Evolutionary conservation across 2,888 invertebrate species (phyloP), one percentile per base, ranked within the genome.

Genomic region (Lithophane socia): DNA sequence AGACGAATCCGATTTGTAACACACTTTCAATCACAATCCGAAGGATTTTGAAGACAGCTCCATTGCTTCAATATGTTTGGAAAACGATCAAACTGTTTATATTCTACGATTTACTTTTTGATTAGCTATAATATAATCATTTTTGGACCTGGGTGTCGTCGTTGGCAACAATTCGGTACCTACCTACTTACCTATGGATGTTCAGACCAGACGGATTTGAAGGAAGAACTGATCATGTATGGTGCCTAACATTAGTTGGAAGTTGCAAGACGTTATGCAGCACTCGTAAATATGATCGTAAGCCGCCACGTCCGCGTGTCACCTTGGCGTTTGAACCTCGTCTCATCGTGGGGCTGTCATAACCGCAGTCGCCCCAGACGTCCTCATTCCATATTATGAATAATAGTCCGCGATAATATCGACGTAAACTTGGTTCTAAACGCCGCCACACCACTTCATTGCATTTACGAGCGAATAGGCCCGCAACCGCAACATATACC

Each of bases 311-410:
- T 83, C 80, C 60, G 58, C 64, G 24, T 70, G 70, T 87, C 80
- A 87, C 83, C 81, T 82, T 89, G 73, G n/a, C 75, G 73, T 70
- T 73, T 83, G 75, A 76, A 61, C 66, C 56, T 68, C 72, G 66
- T 72, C 72, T 75, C 16, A 37, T 60, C 58, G 65, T 64, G 78
- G 65, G 80, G 78, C 79, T 86, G 85, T 85, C 89, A 87, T 80
- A 87, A 87, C 87, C 85, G 83, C 88, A 88, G 79, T 88, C 85
- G 81, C 79, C 88, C 89, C 90, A 92, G 92, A 91, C 91, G 92
- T 91, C 91, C 92, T 88, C 91, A 90, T 93, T 93, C 88, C 91
- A 91, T 91, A 86, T 89, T 91, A 92, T 91, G 92, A 92, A 92
- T 93, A 93, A 91, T 90, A 88, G 81, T 83, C 72, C 79, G 83